These are phyloP conservation scores for Cylas formicarius DNA, from an alignment of 1,140 invertebrate genomes.

Conservation along the genomic window DNA sequence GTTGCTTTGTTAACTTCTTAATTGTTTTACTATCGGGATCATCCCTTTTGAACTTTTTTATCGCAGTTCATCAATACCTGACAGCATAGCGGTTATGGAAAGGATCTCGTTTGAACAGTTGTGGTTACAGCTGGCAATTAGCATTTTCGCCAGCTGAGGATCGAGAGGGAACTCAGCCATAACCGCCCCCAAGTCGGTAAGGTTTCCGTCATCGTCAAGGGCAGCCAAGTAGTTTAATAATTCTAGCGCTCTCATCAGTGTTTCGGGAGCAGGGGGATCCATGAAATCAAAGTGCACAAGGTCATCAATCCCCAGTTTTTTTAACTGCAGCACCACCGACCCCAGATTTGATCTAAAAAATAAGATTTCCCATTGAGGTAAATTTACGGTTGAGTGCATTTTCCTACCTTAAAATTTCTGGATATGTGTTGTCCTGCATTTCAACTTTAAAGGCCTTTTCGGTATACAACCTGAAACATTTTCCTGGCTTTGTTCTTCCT, in stretches of 20 bases:
- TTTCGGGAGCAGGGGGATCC: conserved; percentile 99
- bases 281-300: conserved; percentile 99
- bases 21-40: conserved; percentile 7
- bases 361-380: not conserved
- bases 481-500: conserved; percentile 93
- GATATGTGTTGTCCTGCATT: conserved; percentile 99
- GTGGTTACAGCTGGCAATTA: conserved; percentile 93
- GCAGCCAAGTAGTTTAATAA: conserved; percentile 95
- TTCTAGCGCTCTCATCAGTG: conserved; percentile 97
- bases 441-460: conserved; percentile 98
- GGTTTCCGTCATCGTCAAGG: conserved; percentile 92
- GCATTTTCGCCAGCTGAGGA: conserved; percentile 98
- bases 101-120: conserved; percentile 99
- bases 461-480: conserved; percentile 97
- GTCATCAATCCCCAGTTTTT: conserved; percentile 99
- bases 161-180: conserved; percentile 99
- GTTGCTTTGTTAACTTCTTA: no score
- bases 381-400: no score
- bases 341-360: conserved; percentile 75
- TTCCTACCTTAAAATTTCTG: conserved; percentile 82
- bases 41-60: conserved; percentile 8
- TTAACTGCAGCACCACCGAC: conserved; percentile 93
- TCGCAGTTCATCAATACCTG: conserved; percentile 68
- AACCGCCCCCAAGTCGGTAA: conserved; percentile 93
- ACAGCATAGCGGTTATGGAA: conserved; percentile 98